Evolutionary conservation across 1,140 invertebrate genomes (phyloP).

Genomic region (Agrypnia vestita): DNA sequence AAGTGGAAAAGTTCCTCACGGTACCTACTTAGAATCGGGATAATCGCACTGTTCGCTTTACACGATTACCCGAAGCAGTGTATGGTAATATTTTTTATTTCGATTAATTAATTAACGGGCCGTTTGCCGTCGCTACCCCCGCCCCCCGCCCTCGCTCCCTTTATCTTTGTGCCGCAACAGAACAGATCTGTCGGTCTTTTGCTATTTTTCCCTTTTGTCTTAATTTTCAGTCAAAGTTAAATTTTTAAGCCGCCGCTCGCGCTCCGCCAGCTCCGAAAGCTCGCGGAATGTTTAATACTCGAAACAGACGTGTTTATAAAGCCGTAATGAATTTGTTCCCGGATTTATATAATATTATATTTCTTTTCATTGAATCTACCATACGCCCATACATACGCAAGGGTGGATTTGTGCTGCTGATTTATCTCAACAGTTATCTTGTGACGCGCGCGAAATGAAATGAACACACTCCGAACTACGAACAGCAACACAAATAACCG

Average conservation of each 20-base stretch:
- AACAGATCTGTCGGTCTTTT: constrained; percentile 28
- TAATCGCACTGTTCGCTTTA: too few relatives aligned
- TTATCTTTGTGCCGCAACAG: constrained; percentile 24
- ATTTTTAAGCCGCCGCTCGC: constrained; percentile 35
- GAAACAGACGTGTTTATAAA: constrained; percentile 20
- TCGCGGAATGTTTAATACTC: constrained; percentile 28
- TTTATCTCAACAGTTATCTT: too few relatives aligned
- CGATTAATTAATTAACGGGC: constrained; percentile 14
- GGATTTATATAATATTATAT: background rate
- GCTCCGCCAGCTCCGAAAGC: constrained; percentile 21
- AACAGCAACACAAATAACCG: too few relatives aligned
- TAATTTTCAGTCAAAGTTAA: constrained; percentile 28
- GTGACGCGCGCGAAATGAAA: too few relatives aligned
- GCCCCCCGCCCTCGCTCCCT: background rate
- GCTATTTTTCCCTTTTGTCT: constrained; percentile 40
- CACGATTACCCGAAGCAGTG: background rate
- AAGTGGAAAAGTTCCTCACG: too few relatives aligned
- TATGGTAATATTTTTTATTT: constrained; percentile 20
- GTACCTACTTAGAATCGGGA: too few relatives aligned
- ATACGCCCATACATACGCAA: too few relatives aligned
- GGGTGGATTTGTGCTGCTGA: too few relatives aligned
- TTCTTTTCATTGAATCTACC: background rate
- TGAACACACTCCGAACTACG: too few relatives aligned
- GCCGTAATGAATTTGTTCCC: too few relatives aligned
- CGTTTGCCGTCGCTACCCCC: background rate